These are phyloP conservation scores for Bujurquina vittata DNA, from an alignment of 2,113 vertebrate genomes.

Conservation along the genomic window DNA sequence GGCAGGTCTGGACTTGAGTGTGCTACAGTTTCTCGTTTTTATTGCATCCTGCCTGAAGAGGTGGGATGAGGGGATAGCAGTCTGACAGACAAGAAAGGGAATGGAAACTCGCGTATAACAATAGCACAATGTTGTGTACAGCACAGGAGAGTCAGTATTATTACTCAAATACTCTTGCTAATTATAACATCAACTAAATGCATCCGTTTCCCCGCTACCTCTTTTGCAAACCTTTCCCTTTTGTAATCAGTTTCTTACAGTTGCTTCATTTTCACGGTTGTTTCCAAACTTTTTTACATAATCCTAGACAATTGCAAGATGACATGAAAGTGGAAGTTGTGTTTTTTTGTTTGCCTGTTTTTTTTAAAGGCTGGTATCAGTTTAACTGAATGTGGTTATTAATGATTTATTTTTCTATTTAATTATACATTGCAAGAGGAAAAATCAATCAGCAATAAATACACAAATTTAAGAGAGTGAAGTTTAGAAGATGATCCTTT, in stretches of 20 bases:
- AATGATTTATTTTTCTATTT: not conserved
- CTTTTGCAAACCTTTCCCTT: slow-evolving; percentile 8
- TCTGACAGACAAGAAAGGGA: not conserved
- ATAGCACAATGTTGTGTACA: not conserved
- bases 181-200: not conserved
- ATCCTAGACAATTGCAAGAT: not conserved
- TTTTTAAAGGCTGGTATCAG: not conserved
- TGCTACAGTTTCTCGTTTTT: not conserved
- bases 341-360: too few relatives aligned
- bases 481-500: not conserved
- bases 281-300: slow-evolving; percentile 22
- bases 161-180: not conserved
- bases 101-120: not conserved
- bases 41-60: not conserved
- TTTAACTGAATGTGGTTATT: not conserved
- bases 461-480: not conserved
- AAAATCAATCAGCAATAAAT: not conserved
- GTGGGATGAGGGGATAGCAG: not conserved
- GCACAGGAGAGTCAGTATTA: not conserved
- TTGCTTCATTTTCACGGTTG: slow-evolving; percentile 14
- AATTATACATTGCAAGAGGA: not conserved
- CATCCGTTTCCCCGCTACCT: not conserved
- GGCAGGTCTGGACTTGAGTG: slow-evolving; percentile 63
- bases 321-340: slow-evolving; percentile 26
- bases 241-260: slow-evolving; percentile 31